Evolutionary conservation across 2,888 invertebrate genomes (phyloP).

Genomic region (Hofmannophila pseudospretella): DNA sequence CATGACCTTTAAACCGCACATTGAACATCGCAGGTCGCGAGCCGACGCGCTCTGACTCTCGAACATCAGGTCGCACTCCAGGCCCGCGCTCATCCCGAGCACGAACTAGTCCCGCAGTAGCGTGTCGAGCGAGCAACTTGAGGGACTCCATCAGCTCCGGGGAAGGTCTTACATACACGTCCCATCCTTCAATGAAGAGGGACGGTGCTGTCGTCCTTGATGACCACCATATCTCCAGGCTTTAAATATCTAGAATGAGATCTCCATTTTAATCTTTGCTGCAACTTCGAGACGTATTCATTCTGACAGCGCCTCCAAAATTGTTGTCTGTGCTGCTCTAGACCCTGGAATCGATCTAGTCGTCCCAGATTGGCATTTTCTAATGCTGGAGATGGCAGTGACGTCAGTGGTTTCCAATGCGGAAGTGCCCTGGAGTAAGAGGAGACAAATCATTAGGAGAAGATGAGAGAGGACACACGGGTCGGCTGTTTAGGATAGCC

Average conservation of each 20-base stretch:
- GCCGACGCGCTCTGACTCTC: no score
- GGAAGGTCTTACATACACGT: neutral
- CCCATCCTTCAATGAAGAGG: conserved; percentile 10
- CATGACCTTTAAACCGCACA: no score
- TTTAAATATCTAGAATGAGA: conserved; percentile 1
- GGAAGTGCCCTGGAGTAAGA: conserved; percentile 15
- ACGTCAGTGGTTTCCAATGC: conserved; percentile 13
- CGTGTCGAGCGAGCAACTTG: no score
- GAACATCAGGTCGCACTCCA: no score
- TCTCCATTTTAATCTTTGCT: conserved; percentile 13
- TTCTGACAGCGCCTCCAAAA: conserved; percentile 11
- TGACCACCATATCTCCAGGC: conserved; percentile 6
- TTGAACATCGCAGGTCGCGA: no score
- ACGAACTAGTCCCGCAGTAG: no score
- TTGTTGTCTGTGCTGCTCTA: conserved; percentile 8
- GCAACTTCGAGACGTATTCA: conserved; percentile 14
- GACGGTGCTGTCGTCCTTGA: conserved; percentile 7
- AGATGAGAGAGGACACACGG: conserved; percentile 14
- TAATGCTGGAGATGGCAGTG: conserved; percentile 3
- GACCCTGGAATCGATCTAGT: conserved; percentile 7
- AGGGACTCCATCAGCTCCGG: neutral
- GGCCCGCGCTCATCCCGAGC: no score
- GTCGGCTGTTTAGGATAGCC: conserved; percentile 16
- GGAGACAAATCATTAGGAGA: conserved; percentile 9
- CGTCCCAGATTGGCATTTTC: neutral